Evolutionary conservation across 2,113 vertebrate species (phyloP).

Genomic region (Myiozetetes cayanensis): DNA sequence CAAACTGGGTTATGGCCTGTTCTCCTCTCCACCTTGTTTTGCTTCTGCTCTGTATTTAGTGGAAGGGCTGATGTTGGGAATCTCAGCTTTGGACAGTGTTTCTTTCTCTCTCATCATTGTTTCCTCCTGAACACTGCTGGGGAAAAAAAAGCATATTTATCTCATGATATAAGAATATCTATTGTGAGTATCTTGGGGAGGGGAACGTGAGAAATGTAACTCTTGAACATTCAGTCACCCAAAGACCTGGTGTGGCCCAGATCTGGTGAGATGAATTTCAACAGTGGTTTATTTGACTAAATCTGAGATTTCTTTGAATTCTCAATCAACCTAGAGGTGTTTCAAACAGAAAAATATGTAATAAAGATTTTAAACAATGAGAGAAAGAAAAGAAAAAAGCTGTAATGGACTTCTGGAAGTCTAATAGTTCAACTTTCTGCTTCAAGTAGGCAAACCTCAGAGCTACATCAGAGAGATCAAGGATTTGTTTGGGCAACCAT

Average conservation of each 20-base stretch:
- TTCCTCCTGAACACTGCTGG: background rate
- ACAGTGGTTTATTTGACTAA: background rate
- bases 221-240: background rate
- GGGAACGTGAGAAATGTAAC: background rate
- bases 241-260: background rate
- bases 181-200: background rate
- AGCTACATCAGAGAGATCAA: no score
- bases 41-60: background rate
- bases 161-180: background rate
- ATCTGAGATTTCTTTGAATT: background rate
- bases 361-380: background rate
- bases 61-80: constrained; percentile 2
- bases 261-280: background rate
- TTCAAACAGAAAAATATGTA: background rate
- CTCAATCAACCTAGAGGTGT: background rate
- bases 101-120: background rate
- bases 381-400: accelerated
- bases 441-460: background rate
- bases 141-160: background rate
- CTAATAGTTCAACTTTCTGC: background rate
- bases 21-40: background rate
- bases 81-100: background rate
- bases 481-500: background rate
- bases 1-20: background rate
- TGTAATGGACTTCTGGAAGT: background rate